These are phyloP conservation scores for Corvus cornix DNA, from an alignment of 2,113 vertebrate species.

Conservation along the genomic window DNA sequence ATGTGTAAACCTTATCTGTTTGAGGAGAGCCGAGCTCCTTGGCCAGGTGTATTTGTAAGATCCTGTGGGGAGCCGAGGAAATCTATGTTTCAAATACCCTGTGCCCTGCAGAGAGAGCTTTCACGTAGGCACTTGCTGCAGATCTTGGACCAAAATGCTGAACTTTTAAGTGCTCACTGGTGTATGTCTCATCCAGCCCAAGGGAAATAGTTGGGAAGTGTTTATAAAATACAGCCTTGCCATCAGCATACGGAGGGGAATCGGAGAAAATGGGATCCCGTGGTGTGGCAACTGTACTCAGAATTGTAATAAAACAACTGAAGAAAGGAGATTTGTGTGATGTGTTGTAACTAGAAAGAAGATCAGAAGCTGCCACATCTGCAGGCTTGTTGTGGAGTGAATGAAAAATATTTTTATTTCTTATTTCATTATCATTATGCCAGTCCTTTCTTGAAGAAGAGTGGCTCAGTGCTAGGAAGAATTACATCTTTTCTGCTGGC, in stretches of 20 bases:
- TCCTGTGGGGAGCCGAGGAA: conserved; percentile 56
- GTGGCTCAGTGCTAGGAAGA: background rate
- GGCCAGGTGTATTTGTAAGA: conserved; percentile 56
- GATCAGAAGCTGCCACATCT: background rate
- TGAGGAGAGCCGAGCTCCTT: conserved; percentile 21
- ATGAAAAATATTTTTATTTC: background rate
- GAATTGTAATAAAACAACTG: background rate
- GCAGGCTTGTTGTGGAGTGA: background rate
- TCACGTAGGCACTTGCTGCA: conserved; percentile 2
- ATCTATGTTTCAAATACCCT: conserved; percentile 21
- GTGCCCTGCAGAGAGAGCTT: conserved; percentile 51
- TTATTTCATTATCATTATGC: background rate
- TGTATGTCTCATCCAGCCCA: conserved; percentile 23
- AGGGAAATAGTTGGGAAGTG: conserved; percentile 31
- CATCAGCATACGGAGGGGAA: background rate
- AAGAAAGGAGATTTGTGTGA: background rate
- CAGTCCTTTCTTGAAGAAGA: background rate
- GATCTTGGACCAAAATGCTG: background rate
- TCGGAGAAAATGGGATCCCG: background rate
- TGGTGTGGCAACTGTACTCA: background rate
- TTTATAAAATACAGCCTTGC: conserved; percentile 23
- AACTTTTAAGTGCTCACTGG: conserved; percentile 36
- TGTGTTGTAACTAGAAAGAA: background rate
- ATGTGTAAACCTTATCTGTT: background rate
- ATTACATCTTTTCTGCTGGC: background rate